Conservation (phyloP, 2,113 vertebrate genomes). For the Pheucticus melanocephalus region DNA sequence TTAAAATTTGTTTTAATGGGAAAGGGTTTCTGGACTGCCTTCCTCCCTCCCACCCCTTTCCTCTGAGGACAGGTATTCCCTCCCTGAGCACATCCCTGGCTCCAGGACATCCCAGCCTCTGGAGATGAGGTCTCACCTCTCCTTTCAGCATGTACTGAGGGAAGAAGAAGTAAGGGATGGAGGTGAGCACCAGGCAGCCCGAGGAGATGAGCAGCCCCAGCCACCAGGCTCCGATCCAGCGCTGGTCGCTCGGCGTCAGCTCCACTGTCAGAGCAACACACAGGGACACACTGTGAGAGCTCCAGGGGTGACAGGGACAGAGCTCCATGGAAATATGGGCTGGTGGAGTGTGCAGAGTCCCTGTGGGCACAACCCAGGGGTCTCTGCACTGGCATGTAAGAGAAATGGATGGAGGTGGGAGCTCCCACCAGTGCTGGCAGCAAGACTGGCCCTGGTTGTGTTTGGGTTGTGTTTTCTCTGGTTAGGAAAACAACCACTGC, state of each 20-base stretch:
- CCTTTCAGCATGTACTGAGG: slow-evolving; percentile 77
- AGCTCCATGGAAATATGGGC: accelerated
- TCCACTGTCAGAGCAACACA: slow-evolving; percentile 63
- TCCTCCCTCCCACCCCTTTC: not conserved
- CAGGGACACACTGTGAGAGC: not conserved
- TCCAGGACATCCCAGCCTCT: not conserved
- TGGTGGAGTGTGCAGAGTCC: not conserved
- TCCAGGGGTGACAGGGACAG: not conserved
- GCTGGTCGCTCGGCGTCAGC: slow-evolving; percentile 80
- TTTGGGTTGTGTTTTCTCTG: not conserved
- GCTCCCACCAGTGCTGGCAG: accelerated
- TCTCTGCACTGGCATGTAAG: not conserved
- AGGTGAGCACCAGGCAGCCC: slow-evolving; percentile 80
- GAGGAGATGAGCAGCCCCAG: slow-evolving; percentile 88
- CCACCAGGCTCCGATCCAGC: slow-evolving; percentile 99
- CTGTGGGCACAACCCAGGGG: not conserved
- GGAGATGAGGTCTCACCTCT: slow-evolving; percentile 59
- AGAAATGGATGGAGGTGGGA: not conserved
- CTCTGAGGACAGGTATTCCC: not conserved
- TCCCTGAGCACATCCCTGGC: not conserved
- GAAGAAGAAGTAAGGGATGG: slow-evolving; percentile 95
- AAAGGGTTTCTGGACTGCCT: not conserved
- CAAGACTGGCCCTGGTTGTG: not conserved
- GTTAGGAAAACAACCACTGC: accelerated
- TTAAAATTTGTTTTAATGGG: not conserved